Conservation (phyloP, 1,140 invertebrate genomes). For the Neelides sp. region DNA sequence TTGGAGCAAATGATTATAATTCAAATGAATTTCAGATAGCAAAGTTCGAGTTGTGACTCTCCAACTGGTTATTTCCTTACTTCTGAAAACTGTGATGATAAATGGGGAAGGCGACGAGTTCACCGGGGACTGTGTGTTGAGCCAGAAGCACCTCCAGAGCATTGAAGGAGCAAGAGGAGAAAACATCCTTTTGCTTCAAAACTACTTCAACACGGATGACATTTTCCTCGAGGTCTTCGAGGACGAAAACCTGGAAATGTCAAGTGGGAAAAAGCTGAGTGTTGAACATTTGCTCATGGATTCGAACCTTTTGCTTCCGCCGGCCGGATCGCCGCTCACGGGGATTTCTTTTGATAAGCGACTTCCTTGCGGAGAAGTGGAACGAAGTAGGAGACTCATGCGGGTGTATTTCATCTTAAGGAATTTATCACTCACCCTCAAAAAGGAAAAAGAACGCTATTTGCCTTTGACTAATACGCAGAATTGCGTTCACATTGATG, state of each 20-base stretch:
- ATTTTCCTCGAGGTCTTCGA: constrained; percentile 99
- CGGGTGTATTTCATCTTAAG: constrained; percentile 86
- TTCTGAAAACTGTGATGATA: constrained; percentile 49
- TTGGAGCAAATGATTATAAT: too few species aligned
- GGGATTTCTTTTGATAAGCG: constrained; percentile 89
- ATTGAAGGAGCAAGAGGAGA: constrained; percentile 71
- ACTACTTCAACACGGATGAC: constrained; percentile 96
- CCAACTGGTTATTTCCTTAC: constrained; percentile 68
- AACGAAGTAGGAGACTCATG: constrained; percentile 81
- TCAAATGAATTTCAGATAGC: constrained; percentile 50
- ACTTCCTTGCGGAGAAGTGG: constrained; percentile 89
- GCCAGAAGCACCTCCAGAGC: constrained; percentile 51
- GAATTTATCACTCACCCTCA: constrained; percentile 64
- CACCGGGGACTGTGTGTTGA: constrained; percentile 42
- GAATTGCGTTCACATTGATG: constrained; percentile 76
- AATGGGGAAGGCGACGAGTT: constrained; percentile 33
- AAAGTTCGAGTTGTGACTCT: constrained; percentile 78
- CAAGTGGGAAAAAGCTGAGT: constrained; percentile 63
- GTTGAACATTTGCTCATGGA: constrained; percentile 91
- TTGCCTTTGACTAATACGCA: constrained; percentile 84
- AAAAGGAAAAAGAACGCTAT: constrained; percentile 68
- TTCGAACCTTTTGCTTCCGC: constrained; percentile 86
- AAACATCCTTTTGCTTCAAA: constrained; percentile 69
- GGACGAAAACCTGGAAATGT: constrained; percentile 88
- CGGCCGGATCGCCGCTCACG: constrained; percentile 90